A percentile compares a stretch with the other conserved stretches of the same genome.
These are phyloP conservation scores for Leptatherina wallacei DNA, from an alignment of 2,797 vertebrate species.

Conservation along the genomic window DNA sequence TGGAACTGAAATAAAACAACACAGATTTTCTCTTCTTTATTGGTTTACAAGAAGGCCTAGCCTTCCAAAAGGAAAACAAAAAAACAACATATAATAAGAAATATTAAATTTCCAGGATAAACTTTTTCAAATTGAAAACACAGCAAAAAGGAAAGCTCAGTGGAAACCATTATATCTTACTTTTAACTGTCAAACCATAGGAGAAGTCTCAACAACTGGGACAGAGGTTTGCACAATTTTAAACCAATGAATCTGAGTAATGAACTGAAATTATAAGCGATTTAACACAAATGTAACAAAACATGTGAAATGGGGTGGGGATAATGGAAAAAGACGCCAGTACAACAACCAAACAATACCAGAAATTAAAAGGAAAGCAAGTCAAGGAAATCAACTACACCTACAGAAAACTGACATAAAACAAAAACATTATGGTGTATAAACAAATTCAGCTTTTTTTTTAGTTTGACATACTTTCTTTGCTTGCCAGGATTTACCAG, in stretches of 20 bases:
- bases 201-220: conserved; percentile 50
- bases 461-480: background rate
- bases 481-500: background rate
- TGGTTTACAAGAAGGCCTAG: conserved; percentile 45
- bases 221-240: conserved; percentile 69
- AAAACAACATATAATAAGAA: conserved; percentile 48
- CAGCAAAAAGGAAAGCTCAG: conserved; percentile 49
- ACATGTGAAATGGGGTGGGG: background rate
- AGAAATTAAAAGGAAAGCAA: conserved; percentile 20
- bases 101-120: conserved; percentile 60
- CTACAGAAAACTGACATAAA: conserved; percentile 30
- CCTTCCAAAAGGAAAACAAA: conserved; percentile 50
- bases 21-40: conserved; percentile 36
- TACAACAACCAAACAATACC: conserved; percentile 28
- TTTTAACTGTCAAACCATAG: conserved; percentile 43
- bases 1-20: conserved; percentile 10
- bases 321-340: conserved; percentile 12
- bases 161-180: conserved; percentile 46
- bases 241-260: conserved; percentile 46
- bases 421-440: conserved; percentile 16
- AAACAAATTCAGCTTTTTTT: conserved; percentile 1
- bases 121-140: conserved; percentile 58
- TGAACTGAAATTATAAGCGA: conserved; percentile 29
- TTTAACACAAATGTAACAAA: conserved; percentile 39
- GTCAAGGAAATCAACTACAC: conserved; percentile 18